phyloP scores from a whole-genome alignment of 2,113 vertebrate species.

The Prolemur simus region DNA sequence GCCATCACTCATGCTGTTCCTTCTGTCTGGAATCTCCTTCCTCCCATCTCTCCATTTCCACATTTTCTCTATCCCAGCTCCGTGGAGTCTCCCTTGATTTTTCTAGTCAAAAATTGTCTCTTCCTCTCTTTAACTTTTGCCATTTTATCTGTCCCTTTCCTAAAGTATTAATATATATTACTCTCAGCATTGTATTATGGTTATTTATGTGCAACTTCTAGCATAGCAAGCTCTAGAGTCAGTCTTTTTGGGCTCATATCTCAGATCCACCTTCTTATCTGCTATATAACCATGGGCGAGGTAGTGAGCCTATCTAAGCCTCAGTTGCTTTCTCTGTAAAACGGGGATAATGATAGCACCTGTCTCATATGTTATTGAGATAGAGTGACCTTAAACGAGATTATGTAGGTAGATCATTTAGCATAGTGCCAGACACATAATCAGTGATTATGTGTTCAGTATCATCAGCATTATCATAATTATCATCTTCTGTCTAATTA shows the following conservation, averaged over 20 bases:
- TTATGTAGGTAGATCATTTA: background rate
- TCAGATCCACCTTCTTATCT: background rate
- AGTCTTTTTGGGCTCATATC: background rate
- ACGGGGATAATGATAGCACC: background rate
- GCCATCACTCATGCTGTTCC: background rate
- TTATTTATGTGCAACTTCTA: background rate
- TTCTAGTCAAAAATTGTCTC: background rate
- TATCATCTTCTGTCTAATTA: background rate
- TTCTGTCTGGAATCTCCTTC: background rate
- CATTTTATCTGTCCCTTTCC: background rate
- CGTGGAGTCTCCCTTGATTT: background rate
- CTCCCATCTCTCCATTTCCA: background rate
- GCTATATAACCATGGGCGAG: background rate
- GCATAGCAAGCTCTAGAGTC: background rate
- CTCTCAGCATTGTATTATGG: background rate
- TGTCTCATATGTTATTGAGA: background rate
- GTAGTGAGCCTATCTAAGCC: background rate
- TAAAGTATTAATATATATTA: background rate
- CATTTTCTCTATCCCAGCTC: background rate
- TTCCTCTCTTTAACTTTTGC: background rate
- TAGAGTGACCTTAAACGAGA: background rate
- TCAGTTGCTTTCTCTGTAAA: background rate
- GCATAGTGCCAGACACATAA: background rate
- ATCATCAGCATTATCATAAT: background rate
- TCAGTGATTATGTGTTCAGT: background rate